Percentiles rank a stretch among this genome's conserved stretches.
Conservation (phyloP, 2,888 invertebrate genomes). For the Drosophila yooni region DNA sequence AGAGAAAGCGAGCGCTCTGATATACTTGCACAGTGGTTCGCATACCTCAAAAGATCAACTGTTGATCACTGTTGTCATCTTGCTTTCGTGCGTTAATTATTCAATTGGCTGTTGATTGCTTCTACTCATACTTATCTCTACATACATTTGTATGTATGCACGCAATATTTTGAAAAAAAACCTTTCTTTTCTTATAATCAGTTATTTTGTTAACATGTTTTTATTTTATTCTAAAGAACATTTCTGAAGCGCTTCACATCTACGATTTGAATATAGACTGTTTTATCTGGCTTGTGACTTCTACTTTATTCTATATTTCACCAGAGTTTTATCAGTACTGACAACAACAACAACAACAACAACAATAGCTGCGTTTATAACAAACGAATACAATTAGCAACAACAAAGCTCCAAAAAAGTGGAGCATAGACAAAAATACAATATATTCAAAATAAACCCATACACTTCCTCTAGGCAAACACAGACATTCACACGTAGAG, state of each 20-base stretch:
- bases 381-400: slow-evolving; percentile 69
- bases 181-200: background rate
- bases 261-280: slow-evolving; percentile 1
- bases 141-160: background rate
- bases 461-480: slow-evolving; percentile 6
- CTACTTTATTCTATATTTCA: slow-evolving; percentile 23
- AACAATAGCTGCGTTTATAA: slow-evolving; percentile 45
- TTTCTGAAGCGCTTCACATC: slow-evolving; percentile 13
- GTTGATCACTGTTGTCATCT: background rate
- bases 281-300: slow-evolving; percentile 5
- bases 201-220: background rate
- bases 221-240: background rate
- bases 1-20: slow-evolving; percentile 11
- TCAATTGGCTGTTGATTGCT: background rate
- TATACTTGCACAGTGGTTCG: slow-evolving; percentile 45
- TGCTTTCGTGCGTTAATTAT: slow-evolving; percentile 1
- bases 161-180: background rate
- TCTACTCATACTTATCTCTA: background rate
- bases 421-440: slow-evolving; percentile 50
- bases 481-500: background rate
- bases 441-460: slow-evolving; percentile 47
- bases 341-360: slow-evolving; percentile 19
- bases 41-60: slow-evolving; percentile 5
- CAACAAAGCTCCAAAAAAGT: slow-evolving; percentile 51
- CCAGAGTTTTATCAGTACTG: slow-evolving; percentile 61